phyloP scores from a whole-genome alignment of 2,113 vertebrate genomes.

The Hippocampus barbouri region DNA sequence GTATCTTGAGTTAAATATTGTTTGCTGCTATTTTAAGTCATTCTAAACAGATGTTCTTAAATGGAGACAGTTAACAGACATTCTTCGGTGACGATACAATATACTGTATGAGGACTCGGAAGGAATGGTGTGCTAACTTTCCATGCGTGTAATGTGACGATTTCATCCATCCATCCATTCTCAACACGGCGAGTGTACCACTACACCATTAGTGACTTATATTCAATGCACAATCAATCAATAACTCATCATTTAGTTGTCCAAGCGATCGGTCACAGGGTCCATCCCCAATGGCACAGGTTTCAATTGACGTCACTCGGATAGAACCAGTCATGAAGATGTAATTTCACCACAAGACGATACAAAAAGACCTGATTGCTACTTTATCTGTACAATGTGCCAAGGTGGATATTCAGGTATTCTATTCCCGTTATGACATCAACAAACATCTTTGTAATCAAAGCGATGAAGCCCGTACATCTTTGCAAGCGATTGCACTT shows the following conservation, averaged over 20 bases:
- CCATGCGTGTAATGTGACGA: too few relatives aligned
- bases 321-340: neutral
- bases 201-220: too few relatives aligned
- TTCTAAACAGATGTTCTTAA: neutral
- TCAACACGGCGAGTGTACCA: too few relatives aligned
- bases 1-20: neutral
- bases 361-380: neutral
- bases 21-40: neutral
- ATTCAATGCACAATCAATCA: neutral
- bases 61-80: neutral
- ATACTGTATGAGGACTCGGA: too few relatives aligned
- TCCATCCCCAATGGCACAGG: neutral
- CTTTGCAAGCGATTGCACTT: constrained; percentile 24
- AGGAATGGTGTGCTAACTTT: too few relatives aligned
- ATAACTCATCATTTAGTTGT: neutral
- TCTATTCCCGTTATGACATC: neutral
- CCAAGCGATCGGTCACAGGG: too few relatives aligned
- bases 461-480: constrained; percentile 43
- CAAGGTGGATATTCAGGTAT: neutral
- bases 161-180: too few relatives aligned
- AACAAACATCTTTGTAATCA: constrained; percentile 32
- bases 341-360: neutral
- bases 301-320: neutral
- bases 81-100: neutral
- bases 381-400: neutral